Percentiles rank a stretch among this genome's conserved stretches.
These are phyloP conservation scores for Chalcis sispes DNA, from an alignment of 2,888 invertebrate species.

Conservation along the genomic window DNA sequence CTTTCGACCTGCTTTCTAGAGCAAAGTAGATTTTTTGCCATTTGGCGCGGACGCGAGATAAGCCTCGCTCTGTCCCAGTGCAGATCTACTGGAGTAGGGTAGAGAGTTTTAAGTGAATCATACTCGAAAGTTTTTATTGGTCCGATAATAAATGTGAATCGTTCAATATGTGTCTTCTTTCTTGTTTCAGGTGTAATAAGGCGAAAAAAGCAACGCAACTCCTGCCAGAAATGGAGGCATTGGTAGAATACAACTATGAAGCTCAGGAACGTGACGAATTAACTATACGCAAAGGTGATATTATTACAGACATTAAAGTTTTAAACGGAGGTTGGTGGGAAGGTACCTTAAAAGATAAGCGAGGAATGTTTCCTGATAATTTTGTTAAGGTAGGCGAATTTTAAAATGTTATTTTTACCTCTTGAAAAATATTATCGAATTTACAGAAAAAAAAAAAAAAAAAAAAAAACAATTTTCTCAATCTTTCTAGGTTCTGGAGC, in stretches of 20 bases:
- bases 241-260: conserved; percentile 91
- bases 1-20: neutral
- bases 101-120: conserved; percentile 28
- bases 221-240: conserved; percentile 79
- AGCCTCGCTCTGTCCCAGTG: neutral
- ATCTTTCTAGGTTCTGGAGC: conserved; percentile 66
- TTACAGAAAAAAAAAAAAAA: no score
- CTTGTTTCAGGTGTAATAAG: conserved; percentile 41
- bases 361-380: conserved; percentile 95
- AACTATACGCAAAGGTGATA: conserved; percentile 88
- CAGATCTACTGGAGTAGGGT: conserved; percentile 12
- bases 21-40: neutral
- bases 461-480: no score
- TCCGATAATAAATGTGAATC: conserved; percentile 4
- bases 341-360: conserved; percentile 87
- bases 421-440: no score
- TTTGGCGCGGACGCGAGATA: neutral
- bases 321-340: conserved; percentile 94
- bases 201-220: neutral
- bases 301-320: conserved; percentile 87
- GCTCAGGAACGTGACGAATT: conserved; percentile 92
- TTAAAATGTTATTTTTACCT: neutral
- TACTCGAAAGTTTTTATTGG: conserved; percentile 22
- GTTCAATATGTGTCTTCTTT: conserved; percentile 19
- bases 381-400: conserved; percentile 83